These are phyloP conservation scores for Excalfactoria chinensis DNA, from an alignment of 2,113 vertebrate genomes.

Conservation along the genomic window DNA sequence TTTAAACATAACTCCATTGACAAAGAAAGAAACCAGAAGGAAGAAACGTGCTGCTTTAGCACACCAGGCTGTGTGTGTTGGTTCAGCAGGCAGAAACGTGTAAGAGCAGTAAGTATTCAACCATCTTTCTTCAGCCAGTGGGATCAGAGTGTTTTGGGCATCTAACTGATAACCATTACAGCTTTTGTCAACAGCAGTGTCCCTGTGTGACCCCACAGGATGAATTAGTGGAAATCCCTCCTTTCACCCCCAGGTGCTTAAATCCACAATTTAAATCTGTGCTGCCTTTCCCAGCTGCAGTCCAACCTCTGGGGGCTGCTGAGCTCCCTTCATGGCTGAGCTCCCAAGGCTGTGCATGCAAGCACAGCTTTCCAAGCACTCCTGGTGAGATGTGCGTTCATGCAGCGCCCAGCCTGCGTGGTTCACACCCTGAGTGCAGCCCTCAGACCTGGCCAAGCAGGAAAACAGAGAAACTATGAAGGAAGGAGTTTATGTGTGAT, in stretches of 20 bases:
- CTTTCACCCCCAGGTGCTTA: neutral
- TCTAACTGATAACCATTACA: neutral
- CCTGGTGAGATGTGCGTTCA: too few species aligned
- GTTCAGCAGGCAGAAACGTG: neutral
- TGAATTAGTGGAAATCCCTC: neutral
- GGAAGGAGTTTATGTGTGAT: neutral
- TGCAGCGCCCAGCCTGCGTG: neutral
- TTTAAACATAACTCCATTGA: neutral
- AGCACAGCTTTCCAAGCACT: neutral
- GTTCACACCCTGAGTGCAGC: neutral
- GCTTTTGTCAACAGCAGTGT: neutral
- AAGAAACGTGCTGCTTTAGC: neutral
- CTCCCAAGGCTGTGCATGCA: accelerated
- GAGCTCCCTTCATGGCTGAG: neutral
- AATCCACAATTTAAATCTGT: neutral
- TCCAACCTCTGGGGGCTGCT: neutral
- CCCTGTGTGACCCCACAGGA: neutral
- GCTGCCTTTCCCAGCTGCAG: neutral
- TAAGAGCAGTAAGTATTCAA: neutral
- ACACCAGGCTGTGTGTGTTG: neutral
- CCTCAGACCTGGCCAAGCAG: neutral
- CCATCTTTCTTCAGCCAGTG: neutral
- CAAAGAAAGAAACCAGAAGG: neutral
- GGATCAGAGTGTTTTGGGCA: neutral
- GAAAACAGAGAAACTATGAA: neutral